Conservation (phyloP, 2,888 invertebrate genomes). For the Diaphora mendica region DNA sequence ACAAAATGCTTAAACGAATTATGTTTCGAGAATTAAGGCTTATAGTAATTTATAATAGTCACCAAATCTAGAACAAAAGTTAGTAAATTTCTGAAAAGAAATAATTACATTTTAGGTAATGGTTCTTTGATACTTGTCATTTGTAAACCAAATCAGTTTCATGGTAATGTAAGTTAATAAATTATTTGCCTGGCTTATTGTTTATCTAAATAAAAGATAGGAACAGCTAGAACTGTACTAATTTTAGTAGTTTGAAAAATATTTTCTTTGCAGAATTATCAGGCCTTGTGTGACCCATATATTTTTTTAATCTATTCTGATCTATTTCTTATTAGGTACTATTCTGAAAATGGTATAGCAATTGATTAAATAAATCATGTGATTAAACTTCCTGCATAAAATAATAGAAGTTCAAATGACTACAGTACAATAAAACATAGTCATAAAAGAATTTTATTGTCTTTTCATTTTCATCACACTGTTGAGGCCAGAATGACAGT, state of each 20-base stretch:
- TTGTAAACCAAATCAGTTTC: background rate
- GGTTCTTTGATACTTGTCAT: background rate
- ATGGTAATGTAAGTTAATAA: background rate
- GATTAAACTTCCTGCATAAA: background rate
- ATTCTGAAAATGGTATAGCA: background rate
- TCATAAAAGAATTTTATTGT: background rate
- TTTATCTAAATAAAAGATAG: no score
- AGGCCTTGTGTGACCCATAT: background rate
- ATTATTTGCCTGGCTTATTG: background rate
- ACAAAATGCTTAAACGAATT: background rate
- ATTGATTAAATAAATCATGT: background rate
- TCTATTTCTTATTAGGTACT: background rate
- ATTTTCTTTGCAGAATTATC: background rate
- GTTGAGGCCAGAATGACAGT: background rate
- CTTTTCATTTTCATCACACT: slow-evolving; percentile 1
- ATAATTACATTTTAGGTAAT: background rate
- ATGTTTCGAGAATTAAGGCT: background rate
- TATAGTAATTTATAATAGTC: background rate
- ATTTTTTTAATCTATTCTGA: background rate
- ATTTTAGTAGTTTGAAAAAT: background rate
- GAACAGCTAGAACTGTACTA: no score
- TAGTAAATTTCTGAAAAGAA: background rate
- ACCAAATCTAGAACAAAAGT: background rate
- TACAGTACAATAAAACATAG: background rate
- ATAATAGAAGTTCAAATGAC: background rate